These are phyloP conservation scores for Ispidina picta DNA, from an alignment of 2,797 vertebrate species.

Conservation along the genomic window DNA sequence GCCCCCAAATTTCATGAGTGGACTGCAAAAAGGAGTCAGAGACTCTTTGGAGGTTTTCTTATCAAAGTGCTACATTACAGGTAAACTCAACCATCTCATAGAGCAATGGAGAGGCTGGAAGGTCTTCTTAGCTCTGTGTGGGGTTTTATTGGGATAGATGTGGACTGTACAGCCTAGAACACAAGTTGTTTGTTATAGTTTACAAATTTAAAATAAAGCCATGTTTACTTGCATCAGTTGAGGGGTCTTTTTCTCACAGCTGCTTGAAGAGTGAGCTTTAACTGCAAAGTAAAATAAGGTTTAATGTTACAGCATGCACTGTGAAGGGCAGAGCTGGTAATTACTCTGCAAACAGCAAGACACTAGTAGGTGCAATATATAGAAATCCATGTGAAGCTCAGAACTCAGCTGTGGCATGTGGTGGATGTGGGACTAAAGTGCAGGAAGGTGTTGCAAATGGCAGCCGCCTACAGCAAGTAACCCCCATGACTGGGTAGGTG, in stretches of 20 bases:
- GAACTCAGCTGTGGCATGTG: constrained; percentile 36
- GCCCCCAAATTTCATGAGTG: neutral
- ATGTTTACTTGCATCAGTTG: constrained; percentile 48
- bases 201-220: constrained; percentile 50
- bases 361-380: neutral
- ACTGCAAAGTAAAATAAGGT: constrained; percentile 45
- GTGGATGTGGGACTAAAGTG: neutral
- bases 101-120: neutral
- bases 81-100: neutral
- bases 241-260: constrained; percentile 61
- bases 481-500: neutral
- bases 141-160: constrained; percentile 1
- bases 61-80: neutral
- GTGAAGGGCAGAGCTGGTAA: constrained; percentile 63
- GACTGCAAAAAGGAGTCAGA: neutral
- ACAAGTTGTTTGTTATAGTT: constrained; percentile 49
- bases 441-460: neutral
- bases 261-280: constrained; percentile 26
- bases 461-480: neutral
- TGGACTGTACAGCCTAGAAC: neutral
- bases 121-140: neutral
- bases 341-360: constrained; percentile 13
- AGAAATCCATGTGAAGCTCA: neutral
- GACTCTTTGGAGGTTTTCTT: neutral
- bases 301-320: neutral